Conservation (phyloP, 2,888 invertebrate genomes). For the Xylota segnis region DNA sequence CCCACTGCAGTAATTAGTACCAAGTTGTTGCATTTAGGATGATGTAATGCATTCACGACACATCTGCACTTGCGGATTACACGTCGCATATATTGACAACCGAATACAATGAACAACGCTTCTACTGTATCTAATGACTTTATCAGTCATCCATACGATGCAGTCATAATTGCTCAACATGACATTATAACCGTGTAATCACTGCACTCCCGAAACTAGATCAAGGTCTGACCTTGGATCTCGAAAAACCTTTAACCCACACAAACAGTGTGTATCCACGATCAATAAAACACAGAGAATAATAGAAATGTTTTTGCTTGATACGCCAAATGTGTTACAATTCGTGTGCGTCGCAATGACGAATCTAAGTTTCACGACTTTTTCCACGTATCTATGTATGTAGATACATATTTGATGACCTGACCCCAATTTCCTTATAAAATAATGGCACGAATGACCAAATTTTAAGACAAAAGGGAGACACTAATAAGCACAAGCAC, state of each 20-base stretch:
- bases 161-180: slow-evolving; percentile 35
- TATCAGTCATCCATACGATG: background rate
- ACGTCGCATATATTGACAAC: background rate
- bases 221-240: slow-evolving; percentile 58
- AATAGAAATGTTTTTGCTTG: slow-evolving; percentile 3
- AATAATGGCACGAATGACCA: slow-evolving; percentile 23
- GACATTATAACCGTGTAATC: slow-evolving; percentile 37
- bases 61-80: background rate
- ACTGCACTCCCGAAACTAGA: slow-evolving; percentile 24
- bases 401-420: slow-evolving; percentile 16
- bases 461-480: slow-evolving; percentile 20
- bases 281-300: slow-evolving; percentile 12
- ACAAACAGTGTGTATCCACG: slow-evolving; percentile 5
- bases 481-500: background rate
- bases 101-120: background rate
- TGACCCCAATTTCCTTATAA: slow-evolving; percentile 14
- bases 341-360: background rate
- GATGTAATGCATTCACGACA: background rate
- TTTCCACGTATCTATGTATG: too few relatives aligned
- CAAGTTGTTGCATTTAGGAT: background rate
- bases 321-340: background rate
- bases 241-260: slow-evolving; percentile 30
- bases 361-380: background rate
- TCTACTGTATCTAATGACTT: background rate
- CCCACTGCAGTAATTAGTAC: background rate